These are phyloP conservation scores for Nycticryphes semicollaris DNA, from an alignment of 2,113 vertebrate species.

Conservation along the genomic window DNA sequence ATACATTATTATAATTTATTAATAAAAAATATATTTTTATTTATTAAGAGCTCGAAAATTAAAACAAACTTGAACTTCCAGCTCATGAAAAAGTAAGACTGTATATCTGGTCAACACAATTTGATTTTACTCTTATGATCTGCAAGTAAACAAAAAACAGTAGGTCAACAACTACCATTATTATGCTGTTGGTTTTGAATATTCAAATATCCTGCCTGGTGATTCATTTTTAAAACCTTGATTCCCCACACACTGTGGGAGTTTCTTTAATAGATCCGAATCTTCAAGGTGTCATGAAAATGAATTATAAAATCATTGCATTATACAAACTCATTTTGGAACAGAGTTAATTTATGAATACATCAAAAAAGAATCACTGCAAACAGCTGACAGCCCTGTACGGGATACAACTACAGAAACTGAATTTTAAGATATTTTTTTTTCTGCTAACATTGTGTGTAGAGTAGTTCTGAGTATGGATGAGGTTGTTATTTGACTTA, in stretches of 20 bases:
- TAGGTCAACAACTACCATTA: neutral
- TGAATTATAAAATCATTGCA: neutral
- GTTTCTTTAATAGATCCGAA: neutral
- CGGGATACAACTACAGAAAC: neutral
- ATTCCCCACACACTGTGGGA: neutral
- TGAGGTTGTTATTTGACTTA: neutral
- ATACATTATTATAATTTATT: too few species aligned
- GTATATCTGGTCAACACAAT: neutral
- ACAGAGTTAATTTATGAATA: neutral
- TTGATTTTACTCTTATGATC: neutral
- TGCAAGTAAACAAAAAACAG: neutral
- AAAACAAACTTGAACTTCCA: neutral
- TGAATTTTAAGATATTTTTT: neutral
- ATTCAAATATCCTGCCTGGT: neutral
- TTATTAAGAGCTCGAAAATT: neutral
- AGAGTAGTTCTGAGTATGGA: neutral
- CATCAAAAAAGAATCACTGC: neutral
- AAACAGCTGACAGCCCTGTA: neutral
- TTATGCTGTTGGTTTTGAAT: neutral
- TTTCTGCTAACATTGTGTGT: neutral
- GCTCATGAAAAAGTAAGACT: neutral
- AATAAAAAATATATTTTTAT: too few species aligned
- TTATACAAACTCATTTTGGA: neutral
- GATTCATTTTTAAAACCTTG: neutral
- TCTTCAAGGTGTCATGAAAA: neutral